phyloP scores from a whole-genome alignment of 2,888 invertebrate genomes.

The Phania funesta region DNA sequence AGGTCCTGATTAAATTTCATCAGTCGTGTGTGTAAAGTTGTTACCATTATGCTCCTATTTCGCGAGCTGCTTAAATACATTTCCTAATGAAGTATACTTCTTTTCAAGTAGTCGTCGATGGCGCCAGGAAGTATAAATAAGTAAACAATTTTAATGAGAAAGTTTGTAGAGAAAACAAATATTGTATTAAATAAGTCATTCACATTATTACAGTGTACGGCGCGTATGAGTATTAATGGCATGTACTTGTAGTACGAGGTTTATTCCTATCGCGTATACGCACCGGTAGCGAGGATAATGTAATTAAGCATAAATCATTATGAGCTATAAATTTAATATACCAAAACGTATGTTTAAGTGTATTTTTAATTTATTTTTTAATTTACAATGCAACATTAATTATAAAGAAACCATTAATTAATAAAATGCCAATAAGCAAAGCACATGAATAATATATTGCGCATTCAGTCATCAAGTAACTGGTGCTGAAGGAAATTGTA shows the following conservation, averaged over 20 bases:
- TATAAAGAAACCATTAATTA: background rate
- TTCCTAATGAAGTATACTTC: background rate
- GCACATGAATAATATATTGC: background rate
- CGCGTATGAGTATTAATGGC: constrained; percentile 24
- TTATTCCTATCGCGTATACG: constrained; percentile 1
- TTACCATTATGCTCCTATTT: background rate
- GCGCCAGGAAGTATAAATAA: constrained; percentile 18
- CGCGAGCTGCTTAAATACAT: background rate
- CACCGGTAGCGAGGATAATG: background rate
- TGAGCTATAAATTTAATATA: constrained; percentile 12
- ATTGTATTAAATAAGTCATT: constrained; percentile 30
- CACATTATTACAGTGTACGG: background rate
- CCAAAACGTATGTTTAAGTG: constrained; percentile 4
- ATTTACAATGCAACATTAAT: constrained; percentile 24
- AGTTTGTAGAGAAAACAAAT: background rate
- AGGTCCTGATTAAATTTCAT: no score
- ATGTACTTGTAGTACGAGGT: no score
- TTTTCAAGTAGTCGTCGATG: background rate
- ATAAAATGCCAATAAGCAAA: background rate
- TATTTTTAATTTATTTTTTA: constrained; percentile 1
- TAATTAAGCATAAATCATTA: constrained; percentile 41
- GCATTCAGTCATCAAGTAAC: background rate
- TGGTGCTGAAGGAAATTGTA: background rate
- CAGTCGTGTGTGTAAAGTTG: no score
- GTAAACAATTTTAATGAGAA: constrained; percentile 26